A percentile compares a stretch with the other conserved stretches of the same genome.
phyloP scores from a whole-genome alignment of 2,113 vertebrate genomes.

The Glareola pratincola region DNA sequence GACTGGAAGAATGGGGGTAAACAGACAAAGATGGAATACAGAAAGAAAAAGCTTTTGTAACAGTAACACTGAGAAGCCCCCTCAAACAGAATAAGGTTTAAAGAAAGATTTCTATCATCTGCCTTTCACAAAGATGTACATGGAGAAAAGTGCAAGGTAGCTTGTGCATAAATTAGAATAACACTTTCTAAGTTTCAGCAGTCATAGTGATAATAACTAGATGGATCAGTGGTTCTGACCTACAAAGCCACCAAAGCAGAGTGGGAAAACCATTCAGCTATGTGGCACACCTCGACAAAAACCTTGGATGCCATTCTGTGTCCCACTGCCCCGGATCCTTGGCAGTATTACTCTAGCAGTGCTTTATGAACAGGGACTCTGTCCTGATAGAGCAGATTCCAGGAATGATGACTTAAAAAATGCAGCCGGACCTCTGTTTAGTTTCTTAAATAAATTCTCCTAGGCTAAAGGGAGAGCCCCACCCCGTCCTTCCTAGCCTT shows the following conservation, averaged over 20 bases:
- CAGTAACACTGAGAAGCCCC: neutral
- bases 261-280: neutral
- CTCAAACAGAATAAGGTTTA: neutral
- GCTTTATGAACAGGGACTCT: neutral
- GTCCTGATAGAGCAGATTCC: neutral
- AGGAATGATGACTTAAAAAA: neutral
- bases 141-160: neutral
- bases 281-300: neutral
- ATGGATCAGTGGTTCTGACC: neutral
- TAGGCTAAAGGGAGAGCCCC: neutral
- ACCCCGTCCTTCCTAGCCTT: neutral
- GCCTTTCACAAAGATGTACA: neutral
- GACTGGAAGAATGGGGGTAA: neutral
- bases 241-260: neutral
- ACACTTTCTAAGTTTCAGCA: neutral
- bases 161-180: neutral
- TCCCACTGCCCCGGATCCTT: neutral
- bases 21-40: neutral
- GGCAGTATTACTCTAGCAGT: neutral
- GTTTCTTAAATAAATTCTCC: neutral
- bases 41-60: neutral
- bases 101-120: neutral
- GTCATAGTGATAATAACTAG: neutral
- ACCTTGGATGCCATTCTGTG: neutral
- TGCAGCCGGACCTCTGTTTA: neutral